Base-by-base conservation (phyloP, 2,888 invertebrate species). In the Petrolisthes cinctipes region DNA sequence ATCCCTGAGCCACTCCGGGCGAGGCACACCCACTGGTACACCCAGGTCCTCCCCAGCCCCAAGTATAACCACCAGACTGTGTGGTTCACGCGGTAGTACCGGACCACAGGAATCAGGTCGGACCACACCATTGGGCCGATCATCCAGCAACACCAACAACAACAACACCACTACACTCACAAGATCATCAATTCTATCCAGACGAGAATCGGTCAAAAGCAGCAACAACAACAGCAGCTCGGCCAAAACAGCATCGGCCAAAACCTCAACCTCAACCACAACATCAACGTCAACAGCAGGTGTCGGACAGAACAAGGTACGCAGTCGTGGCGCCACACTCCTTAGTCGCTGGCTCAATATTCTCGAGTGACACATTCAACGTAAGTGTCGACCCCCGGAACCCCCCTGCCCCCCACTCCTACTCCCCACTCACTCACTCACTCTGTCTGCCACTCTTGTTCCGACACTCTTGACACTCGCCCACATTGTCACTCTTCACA, bases 331-430 rank as follows among this genome's bases (percentile, higher is more conserved):
- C n/a, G 83, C 89, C 53, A 80, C 87, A 71, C 66, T 89, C 82
- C 66, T 82, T 20, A 85, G 85, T n/a, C 89, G 89, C 86, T 89
- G 89, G 89, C 87, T 89, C 76, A 87, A 85, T 85, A 87, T 89
- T 76, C 89, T 89, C 73, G 89, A 89, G 73, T 89, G 82, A 81
- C 68, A 20, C 6, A 4, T 57, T 23, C 71, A 73, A 85, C 83
- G 89, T 87, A 86, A 86, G 89, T 89, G 89, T 83, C 83, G 51
- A 68, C 82, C 86, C 79, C 82, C n/a, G n/a, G n/a, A 51, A 76
- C 86, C 86, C 61, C 61, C 61, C 73, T 17, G 1, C n/a, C 75
- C 37, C 51, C 75, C 71, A 20, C n/a, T 17, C 23, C 17, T 17
- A 14, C n/a, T 23, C 71, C n/a, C 71, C 71, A 2, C 71, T 3